Conservation (phyloP, 2,888 invertebrate species). For the Tachina lurida region DNA sequence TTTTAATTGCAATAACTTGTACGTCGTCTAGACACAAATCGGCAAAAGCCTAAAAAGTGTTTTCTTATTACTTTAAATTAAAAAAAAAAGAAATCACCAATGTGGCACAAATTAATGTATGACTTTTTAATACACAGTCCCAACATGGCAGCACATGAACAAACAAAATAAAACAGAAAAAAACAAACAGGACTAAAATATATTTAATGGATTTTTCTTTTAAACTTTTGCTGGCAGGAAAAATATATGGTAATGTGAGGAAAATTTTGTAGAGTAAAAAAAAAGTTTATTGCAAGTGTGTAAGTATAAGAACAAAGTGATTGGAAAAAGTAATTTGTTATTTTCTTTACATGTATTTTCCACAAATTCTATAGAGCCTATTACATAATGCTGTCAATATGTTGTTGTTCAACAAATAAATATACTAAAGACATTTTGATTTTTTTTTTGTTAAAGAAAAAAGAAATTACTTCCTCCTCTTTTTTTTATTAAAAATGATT, state of each 20-base stretch:
- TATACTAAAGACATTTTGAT: slow-evolving; percentile 44
- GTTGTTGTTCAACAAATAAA: slow-evolving; percentile 30
- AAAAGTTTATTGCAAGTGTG: neutral
- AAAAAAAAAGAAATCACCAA: neutral
- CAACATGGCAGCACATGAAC: slow-evolving; percentile 2
- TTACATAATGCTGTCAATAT: slow-evolving; percentile 55
- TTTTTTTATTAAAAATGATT: slow-evolving; percentile 56
- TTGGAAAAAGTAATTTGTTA: slow-evolving; percentile 63
- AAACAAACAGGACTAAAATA: slow-evolving; percentile 13
- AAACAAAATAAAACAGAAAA: neutral
- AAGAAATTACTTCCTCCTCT: slow-evolving; percentile 1
- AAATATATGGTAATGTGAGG: slow-evolving; percentile 19
- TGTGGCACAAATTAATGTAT: slow-evolving; percentile 49
- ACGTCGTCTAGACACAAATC: slow-evolving; percentile 50
- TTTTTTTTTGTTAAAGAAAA: slow-evolving; percentile 7
- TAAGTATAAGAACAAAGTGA: slow-evolving; percentile 15
- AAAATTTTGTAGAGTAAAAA: neutral
- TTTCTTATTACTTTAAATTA: slow-evolving; percentile 13
- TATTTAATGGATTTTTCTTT: slow-evolving; percentile 50
- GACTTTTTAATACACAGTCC: slow-evolving; percentile 31
- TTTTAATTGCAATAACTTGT: slow-evolving; percentile 36
- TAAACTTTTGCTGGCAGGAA: slow-evolving; percentile 14
- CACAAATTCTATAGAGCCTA: slow-evolving; percentile 17
- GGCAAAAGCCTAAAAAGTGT: neutral
- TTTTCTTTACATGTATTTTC: neutral